Conservation (phyloP, 2,113 vertebrate species). For the Phoxinus phoxinus region DNA sequence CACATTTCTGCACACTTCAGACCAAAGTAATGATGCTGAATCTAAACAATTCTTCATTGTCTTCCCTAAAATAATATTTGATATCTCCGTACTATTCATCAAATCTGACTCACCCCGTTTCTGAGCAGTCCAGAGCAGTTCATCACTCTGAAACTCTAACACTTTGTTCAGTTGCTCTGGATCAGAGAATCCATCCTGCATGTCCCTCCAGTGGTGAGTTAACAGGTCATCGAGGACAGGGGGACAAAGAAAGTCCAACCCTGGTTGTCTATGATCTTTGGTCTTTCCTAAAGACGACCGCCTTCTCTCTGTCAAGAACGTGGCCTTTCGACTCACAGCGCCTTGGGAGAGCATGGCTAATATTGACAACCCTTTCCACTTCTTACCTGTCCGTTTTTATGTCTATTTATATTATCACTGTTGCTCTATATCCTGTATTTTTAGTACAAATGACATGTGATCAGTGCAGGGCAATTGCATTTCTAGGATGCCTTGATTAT, state of each 20-base stretch:
- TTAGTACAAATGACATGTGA: constrained; percentile 53
- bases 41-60: not conserved
- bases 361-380: constrained; percentile 34
- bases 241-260: constrained; percentile 58
- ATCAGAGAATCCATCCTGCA: constrained; percentile 58
- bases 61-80: not conserved
- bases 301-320: constrained; percentile 25
- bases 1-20: not conserved
- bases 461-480: constrained; percentile 42
- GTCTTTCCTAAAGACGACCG: constrained; percentile 21
- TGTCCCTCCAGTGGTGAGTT: constrained; percentile 57
- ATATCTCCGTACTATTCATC: not conserved
- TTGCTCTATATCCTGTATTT: constrained; percentile 56
- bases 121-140: constrained; percentile 66
- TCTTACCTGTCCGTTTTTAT: constrained; percentile 47
- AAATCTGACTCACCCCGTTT: constrained; percentile 62
- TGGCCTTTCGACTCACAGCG: not conserved
- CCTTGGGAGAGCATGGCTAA: constrained; percentile 50
- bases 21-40: not conserved
- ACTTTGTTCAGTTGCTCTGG: constrained; percentile 60
- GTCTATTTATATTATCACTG: constrained; percentile 59
- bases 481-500: constrained; percentile 22
- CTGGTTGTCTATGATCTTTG: constrained; percentile 45
- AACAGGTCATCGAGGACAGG: constrained; percentile 58
- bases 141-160: constrained; percentile 63